Percentiles rank a stretch among this genome's conserved stretches.
Conservation (phyloP, 2,888 invertebrate genomes). For the Apocheima hispidaria region DNA sequence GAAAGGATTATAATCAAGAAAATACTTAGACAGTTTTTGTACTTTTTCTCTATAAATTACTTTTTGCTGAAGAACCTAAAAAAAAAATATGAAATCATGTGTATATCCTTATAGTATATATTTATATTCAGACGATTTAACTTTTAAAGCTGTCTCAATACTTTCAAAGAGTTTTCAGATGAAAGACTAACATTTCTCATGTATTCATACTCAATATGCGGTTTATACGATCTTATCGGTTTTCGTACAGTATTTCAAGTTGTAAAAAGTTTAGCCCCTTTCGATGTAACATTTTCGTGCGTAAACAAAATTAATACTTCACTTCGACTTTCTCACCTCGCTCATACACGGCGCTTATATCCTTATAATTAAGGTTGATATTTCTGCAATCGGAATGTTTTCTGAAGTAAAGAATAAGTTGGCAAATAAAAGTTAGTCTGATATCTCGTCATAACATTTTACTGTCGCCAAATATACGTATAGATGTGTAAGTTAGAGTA, state of each 20-base stretch:
- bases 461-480: conserved; percentile 68
- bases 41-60: too few species aligned
- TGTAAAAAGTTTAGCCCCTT: conserved; percentile 79
- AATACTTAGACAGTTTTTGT: too few species aligned
- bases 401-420: conserved; percentile 43
- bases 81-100: too few species aligned
- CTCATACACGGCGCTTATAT: conserved; percentile 35
- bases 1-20: too few species aligned
- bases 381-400: conserved; percentile 34
- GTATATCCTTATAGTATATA: too few species aligned
- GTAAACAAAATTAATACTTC: conserved; percentile 51
- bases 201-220: conserved; percentile 63
- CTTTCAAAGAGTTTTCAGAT: conserved; percentile 34
- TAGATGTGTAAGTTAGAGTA: conserved; percentile 59
- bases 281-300: conserved; percentile 70
- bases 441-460: conserved; percentile 81
- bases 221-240: conserved; percentile 76
- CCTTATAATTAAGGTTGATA: conserved; percentile 40
- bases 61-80: too few species aligned
- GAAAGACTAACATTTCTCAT: conserved; percentile 54
- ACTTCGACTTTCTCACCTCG: conserved; percentile 18
- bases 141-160: conserved; percentile 31
- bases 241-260: conserved; percentile 73
- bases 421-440: conserved; percentile 66
- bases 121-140: conserved; percentile 35